Evolutionary conservation across 2,888 invertebrate genomes (phyloP).

Genomic region (Cheilosia impressa): DNA sequence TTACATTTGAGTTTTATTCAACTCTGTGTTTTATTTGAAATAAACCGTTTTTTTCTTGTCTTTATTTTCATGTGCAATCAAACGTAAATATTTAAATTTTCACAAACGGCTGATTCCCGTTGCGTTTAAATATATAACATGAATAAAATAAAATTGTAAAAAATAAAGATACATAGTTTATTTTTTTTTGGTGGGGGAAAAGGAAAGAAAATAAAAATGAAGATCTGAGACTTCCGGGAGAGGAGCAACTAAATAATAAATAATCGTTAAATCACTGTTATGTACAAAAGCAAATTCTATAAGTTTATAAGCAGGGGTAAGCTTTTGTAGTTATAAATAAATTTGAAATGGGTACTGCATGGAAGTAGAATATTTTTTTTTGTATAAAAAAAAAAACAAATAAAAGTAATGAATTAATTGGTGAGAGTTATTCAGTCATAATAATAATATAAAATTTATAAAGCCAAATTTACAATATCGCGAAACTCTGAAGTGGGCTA

Average conservation of each 20-base stretch:
- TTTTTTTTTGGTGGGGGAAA: slow-evolving; percentile 39
- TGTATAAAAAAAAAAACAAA: slow-evolving; percentile 19
- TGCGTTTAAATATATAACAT: slow-evolving; percentile 39
- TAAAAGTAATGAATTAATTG: neutral
- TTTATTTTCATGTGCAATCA: slow-evolving; percentile 45
- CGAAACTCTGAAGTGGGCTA: too few relatives aligned
- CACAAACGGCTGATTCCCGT: slow-evolving; percentile 33
- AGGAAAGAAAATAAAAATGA: slow-evolving; percentile 71
- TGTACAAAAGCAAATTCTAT: slow-evolving; percentile 48
- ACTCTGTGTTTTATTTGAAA: slow-evolving; percentile 29
- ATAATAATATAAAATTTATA: slow-evolving; percentile 7
- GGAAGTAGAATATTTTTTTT: slow-evolving; percentile 45
- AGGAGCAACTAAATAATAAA: slow-evolving; percentile 30
- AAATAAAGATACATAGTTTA: slow-evolving; percentile 44
- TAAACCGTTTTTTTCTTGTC: slow-evolving; percentile 33
- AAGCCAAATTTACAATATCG: slow-evolving; percentile 22
- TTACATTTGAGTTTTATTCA: slow-evolving; percentile 19
- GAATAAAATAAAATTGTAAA: slow-evolving; percentile 51
- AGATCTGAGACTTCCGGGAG: slow-evolving; percentile 62
- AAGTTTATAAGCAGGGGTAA: slow-evolving; percentile 54
- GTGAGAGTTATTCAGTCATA: slow-evolving; percentile 12
- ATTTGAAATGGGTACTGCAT: slow-evolving; percentile 48
- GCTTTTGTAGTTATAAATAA: slow-evolving; percentile 57
- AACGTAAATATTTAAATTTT: slow-evolving; percentile 44
- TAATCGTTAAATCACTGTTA: slow-evolving; percentile 21